These are phyloP conservation scores for Phragmatobia fuliginosa DNA, from an alignment of 2,888 invertebrate genomes.

Conservation along the genomic window DNA sequence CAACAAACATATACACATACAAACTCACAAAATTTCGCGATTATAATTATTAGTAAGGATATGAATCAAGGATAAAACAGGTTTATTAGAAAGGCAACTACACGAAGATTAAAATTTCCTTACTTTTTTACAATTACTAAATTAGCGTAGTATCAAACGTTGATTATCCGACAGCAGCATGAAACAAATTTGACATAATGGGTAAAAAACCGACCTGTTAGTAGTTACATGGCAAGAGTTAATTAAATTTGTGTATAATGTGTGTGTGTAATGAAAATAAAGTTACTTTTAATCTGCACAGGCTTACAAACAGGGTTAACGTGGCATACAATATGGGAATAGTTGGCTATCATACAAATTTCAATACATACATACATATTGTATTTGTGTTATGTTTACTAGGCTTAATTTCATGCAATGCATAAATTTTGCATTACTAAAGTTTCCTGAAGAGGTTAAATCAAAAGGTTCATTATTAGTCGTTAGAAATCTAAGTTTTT, in stretches of 20 bases:
- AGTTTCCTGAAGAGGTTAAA: background rate
- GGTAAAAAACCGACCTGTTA: conserved; percentile 21
- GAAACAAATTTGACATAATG: background rate
- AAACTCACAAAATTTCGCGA: too few species aligned
- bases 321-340: conserved; percentile 42
- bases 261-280: background rate
- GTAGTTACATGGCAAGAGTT: background rate
- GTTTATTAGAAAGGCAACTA: too few species aligned
- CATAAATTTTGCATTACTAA: background rate
- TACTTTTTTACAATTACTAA: background rate
- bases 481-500: background rate
- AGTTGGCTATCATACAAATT: conserved; percentile 46
- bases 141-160: background rate
- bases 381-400: conserved; percentile 27
- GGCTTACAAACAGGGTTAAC: conserved; percentile 34
- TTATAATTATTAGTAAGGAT: too few species aligned
- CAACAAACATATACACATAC: too few species aligned
- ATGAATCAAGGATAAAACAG: too few species aligned
- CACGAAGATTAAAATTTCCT: too few species aligned
- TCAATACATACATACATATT: conserved; percentile 28
- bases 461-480: background rate
- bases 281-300: conserved; percentile 18
- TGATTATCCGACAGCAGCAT: too few species aligned
- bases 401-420: background rate
- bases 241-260: conserved; percentile 16